Evolutionary conservation across 2,797 vertebrate species (phyloP), one percentile per base, ranked within the genome.

Genomic region (Linurgus olivaceus): DNA sequence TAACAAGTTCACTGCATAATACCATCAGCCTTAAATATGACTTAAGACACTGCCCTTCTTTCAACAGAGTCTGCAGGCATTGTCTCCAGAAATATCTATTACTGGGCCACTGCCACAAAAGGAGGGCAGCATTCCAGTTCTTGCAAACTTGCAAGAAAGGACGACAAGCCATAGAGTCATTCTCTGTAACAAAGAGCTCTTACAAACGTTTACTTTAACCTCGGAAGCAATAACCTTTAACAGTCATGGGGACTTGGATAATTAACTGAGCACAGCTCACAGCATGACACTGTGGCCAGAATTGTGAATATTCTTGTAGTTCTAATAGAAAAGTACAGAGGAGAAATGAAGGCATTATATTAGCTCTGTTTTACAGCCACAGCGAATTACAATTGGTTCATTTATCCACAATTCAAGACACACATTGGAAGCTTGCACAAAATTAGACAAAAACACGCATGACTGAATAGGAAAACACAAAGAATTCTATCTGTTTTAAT

Each of bases 391-490:
- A 94, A 85, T 85, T 72, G 66, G 76, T 68, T 92, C 92, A 93
- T 90, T 90, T 90, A 94, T 81, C 70, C 83, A 65, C 88, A 90
- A 86, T 94, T 93, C 68, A 94, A 93, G 78, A 72, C 33, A 87
- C 25, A 57, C 54, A 85, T 11, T 79, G 78, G 71, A 95, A 95
- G 57, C 67, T 70, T 70, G 40, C 59, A 67, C 42, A 86, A 74
- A 91, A 93, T 87, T 93, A 89, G 67, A 94, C 48, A 62, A 88
- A 90, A 94, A 96, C 44, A 91, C 7, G 45, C 65, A 71, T 16
- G 59, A 88, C 65, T 92, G 86, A 95, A 94, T 67, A 33, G 59
- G n/a, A 93, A 94, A 96, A 91, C 90, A 93, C 89, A 93, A 95
- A 75, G 72, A 83, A 94, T 25, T 70, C 15, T 47, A 74, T 88